Evolutionary conservation across 2,797 vertebrate species (phyloP).

Genomic region (Taenioides sp.): DNA sequence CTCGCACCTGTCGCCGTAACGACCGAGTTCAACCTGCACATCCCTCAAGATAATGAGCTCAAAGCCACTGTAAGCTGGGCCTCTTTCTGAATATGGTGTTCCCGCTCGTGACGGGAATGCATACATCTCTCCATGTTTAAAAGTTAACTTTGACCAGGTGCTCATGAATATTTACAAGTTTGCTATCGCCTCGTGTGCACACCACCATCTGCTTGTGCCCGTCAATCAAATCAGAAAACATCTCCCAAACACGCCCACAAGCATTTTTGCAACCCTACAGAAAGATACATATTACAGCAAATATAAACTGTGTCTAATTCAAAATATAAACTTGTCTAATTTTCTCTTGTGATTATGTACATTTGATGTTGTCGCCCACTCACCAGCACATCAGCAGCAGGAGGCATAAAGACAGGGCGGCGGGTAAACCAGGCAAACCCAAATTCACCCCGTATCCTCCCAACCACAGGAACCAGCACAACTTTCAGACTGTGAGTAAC

Average conservation of each 20-base stretch:
- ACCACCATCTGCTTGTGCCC: conserved; percentile 60
- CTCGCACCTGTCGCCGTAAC: conserved; percentile 43
- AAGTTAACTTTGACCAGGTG: conserved; percentile 70
- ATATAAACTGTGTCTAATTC: conserved; percentile 33
- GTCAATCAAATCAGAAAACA: conserved; percentile 57
- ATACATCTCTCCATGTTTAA: conserved; percentile 35
- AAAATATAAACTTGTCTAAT: conserved; percentile 32
- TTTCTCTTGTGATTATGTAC: conserved; percentile 29
- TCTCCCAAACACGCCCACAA: conserved; percentile 37
- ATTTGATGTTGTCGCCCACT: conserved; percentile 47
- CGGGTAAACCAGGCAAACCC: conserved; percentile 97
- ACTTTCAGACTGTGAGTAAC: conserved; percentile 87
- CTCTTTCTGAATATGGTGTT: conserved; percentile 26
- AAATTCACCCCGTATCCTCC: conserved; percentile 97
- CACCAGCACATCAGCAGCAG: conserved; percentile 97
- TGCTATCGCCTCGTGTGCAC: conserved; percentile 38
- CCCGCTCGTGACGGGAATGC: conserved; percentile 43
- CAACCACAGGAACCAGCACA: conserved; percentile 82
- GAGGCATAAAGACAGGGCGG: conserved; percentile 96
- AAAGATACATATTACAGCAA: conserved; percentile 10
- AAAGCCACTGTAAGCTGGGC: conserved; percentile 16
- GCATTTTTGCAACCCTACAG: conserved; percentile 47
- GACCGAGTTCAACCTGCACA: conserved; percentile 31
- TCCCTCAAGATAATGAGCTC: conserved; percentile 41
- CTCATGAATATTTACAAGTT: conserved; percentile 70